Evolutionary conservation across 2,797 vertebrate species (phyloP).

Genomic region (Pygocentrus nattereri): DNA sequence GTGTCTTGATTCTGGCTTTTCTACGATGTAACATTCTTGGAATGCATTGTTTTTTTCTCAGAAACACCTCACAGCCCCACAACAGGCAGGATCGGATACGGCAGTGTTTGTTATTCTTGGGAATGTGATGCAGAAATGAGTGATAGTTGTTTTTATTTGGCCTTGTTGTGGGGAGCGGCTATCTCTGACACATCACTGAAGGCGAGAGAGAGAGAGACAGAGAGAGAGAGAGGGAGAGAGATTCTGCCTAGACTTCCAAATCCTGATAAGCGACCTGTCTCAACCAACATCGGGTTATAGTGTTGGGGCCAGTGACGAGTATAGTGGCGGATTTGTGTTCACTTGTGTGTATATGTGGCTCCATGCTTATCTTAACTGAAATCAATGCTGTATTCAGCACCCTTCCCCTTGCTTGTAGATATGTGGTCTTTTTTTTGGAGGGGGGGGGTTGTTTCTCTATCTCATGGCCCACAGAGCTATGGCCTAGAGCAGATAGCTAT

Average conservation of each 20-base stretch:
- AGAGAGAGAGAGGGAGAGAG: conserved; percentile 32
- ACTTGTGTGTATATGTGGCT: neutral
- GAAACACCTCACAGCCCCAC: neutral
- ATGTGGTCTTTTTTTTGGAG: conserved; percentile 10
- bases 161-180: conserved; percentile 36
- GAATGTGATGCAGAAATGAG: conserved; percentile 44
- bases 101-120: conserved; percentile 29
- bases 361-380: conserved; percentile 55
- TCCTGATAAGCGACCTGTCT: conserved; percentile 36
- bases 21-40: conserved; percentile 2
- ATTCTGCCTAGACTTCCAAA: conserved; percentile 27
- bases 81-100: conserved; percentile 14
- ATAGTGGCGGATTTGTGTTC: conserved; percentile 35
- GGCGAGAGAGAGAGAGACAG: conserved; percentile 23
- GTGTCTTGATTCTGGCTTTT: conserved; percentile 7
- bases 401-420: conserved; percentile 30
- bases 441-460: conserved; percentile 26
- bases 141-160: conserved; percentile 51
- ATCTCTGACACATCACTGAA: conserved; percentile 54
- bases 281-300: conserved; percentile 42
- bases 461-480: conserved; percentile 26
- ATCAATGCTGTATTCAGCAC: conserved; percentile 51
- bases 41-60: conserved; percentile 2
- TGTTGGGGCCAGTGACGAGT: conserved; percentile 29
- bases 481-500: conserved; percentile 33